Evolutionary conservation across 1,140 invertebrate genomes (phyloP), one percentile per base, ranked within the genome.

Genomic region (Vanessa atalanta): DNA sequence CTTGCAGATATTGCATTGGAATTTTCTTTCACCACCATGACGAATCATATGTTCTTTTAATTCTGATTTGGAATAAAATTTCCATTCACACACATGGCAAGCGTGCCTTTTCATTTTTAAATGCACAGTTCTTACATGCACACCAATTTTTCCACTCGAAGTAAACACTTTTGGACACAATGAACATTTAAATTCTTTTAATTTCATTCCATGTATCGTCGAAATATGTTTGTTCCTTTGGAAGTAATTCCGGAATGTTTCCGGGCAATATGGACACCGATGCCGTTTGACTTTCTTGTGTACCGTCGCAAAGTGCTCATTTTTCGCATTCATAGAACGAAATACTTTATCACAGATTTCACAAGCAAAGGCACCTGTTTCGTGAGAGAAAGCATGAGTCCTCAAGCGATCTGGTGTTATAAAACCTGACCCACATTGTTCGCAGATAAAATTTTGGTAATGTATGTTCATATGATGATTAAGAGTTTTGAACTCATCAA

Each of bases 371-470:
- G 91, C 87, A 0, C 88, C 89, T 3, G 83, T 92, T 67, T 88
- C 87, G 51, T 94, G 93, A 0, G 90, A 88, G 48, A 88, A 89
- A 0, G 83, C 79, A 60, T 94, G 94, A 0, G 84, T 88, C 31
- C 89, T 80, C 16, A 93, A 71, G 43, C 91, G 78, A 55, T 85
- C 85, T 8, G 88, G 88, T 0, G 91, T 89, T 9, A 91, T 84
- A 83, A 94, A 97, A 1, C 95, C 95, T 73, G 97, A 96, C 0
- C 94, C 94, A 80, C 97, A 98, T 20, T 96, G 94, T 73, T 97
- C 96, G 81, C 97, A 98, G 72, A 96, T 95, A 82, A 96, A 97
- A 53, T 87, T 89, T 61, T 89, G 88, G 47, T 88, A 91, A 64
- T 94, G 93, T 7, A 93, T 80, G 61, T 91, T 90, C 88, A 93